phyloP scores from a whole-genome alignment of 2,888 invertebrate genomes.

The Harpagoxenus sublaevis region DNA sequence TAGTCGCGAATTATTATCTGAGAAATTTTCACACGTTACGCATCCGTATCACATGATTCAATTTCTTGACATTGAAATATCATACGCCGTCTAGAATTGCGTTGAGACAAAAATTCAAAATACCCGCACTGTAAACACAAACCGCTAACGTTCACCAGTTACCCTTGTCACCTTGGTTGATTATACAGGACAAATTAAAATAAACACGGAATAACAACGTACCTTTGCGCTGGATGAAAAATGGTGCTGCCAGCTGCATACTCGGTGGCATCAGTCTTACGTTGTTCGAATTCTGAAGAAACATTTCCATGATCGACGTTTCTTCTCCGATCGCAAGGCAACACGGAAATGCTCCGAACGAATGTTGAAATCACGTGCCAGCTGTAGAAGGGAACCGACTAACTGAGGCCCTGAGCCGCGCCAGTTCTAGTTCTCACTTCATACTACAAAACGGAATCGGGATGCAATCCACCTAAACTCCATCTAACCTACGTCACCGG shows the following conservation, averaged over 20 bases:
- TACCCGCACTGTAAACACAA: neutral
- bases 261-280: conserved; percentile 65
- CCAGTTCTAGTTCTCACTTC: neutral
- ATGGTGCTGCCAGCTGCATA: conserved; percentile 70
- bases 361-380: conserved; percentile 20
- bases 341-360: conserved; percentile 1
- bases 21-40: neutral
- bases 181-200: too few species aligned
- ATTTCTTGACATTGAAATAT: neutral
- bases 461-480: conserved; percentile 7
- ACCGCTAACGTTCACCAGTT: neutral
- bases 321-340: too few species aligned
- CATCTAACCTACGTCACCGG: neutral
- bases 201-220: neutral
- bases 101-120: neutral
- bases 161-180: neutral
- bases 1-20: neutral
- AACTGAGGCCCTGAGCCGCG: conserved; percentile 52
- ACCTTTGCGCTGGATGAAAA: conserved; percentile 71
- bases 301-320: neutral
- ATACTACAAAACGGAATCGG: conserved; percentile 26
- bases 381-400: neutral
- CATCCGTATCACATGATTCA: neutral
- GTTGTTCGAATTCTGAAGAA: conserved; percentile 68
- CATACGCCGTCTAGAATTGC: too few species aligned